Evolutionary conservation across 2,888 invertebrate genomes (phyloP), one percentile per base, ranked within the genome.

Genomic region (Odiellus spinosus): DNA sequence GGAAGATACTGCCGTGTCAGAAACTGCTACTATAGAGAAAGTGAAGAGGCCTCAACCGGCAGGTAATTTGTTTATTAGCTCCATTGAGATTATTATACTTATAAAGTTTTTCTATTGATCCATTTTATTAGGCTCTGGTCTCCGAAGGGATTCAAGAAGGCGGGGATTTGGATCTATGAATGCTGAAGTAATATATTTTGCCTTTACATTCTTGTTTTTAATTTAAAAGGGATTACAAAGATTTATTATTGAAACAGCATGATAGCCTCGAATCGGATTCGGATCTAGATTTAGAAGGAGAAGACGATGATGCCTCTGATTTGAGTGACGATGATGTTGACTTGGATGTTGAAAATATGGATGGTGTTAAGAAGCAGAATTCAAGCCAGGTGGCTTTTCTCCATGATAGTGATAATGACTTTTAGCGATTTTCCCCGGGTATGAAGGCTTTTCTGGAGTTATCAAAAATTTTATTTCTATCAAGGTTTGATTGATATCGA

Each of bases 151-250:
- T 12, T 32, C 49, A 17, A 58, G 56, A 17, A 39, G 48, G 43
- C 69, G 72, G 36, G 70, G 75, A 46, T 76, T 75, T 62, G 76
- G 76, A 54, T 73, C 70, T 56, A 74, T 72, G 70, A 70, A 68
- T 17, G 58, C 53, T 17, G 58, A 46, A 43, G 73, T 69, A 26
- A 60, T 58, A 32, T 67, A 66, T 47, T n/a, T n/a, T n/a, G n/a
- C n/a, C n/a, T n/a, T n/a, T n/a, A n/a, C n/a, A n/a, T n/a, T n/a
- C n/a, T n/a, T n/a, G 26, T 26, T 6, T 26, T 26, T 26, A 26
- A 8, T 26, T n/a, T n/a, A n/a, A n/a, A n/a, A n/a, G n/a, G n/a
- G n/a, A n/a, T n/a, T n/a, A n/a, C n/a, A n/a, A n/a, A n/a, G n/a
- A 26, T 26, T 26, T 26, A 26, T 26, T 26, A 26, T 26, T 6